Percentiles rank a stretch among this genome's conserved stretches.
phyloP scores from a whole-genome alignment of 2,113 vertebrate species.

The Mesembrinibis cayennensis region DNA sequence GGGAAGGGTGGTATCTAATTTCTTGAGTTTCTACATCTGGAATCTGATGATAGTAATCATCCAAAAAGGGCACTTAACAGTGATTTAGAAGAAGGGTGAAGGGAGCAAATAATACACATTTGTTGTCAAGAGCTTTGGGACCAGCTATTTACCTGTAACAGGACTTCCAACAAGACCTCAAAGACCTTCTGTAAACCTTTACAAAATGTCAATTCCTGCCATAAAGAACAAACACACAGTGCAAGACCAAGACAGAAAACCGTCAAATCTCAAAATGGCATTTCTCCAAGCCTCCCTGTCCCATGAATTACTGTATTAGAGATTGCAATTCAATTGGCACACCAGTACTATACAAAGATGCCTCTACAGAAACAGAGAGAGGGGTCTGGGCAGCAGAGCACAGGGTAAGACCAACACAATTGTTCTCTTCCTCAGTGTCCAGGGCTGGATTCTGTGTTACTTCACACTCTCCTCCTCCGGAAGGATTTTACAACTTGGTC shows the following conservation, averaged over 20 bases:
- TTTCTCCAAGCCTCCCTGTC: background rate
- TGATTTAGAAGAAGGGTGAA: background rate
- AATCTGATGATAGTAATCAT: background rate
- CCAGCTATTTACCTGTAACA: background rate
- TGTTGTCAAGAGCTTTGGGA: background rate
- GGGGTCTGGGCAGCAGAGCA: background rate
- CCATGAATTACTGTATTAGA: background rate
- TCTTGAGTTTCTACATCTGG: constrained; percentile 6
- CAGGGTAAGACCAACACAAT: background rate
- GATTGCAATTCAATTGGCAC: background rate
- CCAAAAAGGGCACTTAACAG: background rate
- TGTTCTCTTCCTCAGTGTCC: background rate
- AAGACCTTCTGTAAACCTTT: background rate
- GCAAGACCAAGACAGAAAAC: background rate
- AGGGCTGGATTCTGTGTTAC: background rate
- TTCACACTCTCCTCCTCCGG: background rate
- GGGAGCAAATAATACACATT: background rate
- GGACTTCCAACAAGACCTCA: background rate
- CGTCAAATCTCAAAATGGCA: background rate
- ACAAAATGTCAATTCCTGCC: background rate
- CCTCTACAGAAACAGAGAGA: background rate
- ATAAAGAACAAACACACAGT: background rate
- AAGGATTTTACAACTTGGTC: background rate
- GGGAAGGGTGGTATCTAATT: constrained; percentile 15
- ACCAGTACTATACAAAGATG: background rate